Evolutionary conservation across 2,888 invertebrate genomes (phyloP), one percentile per base, ranked within the genome.

Genomic region (Rotaria socialis): DNA sequence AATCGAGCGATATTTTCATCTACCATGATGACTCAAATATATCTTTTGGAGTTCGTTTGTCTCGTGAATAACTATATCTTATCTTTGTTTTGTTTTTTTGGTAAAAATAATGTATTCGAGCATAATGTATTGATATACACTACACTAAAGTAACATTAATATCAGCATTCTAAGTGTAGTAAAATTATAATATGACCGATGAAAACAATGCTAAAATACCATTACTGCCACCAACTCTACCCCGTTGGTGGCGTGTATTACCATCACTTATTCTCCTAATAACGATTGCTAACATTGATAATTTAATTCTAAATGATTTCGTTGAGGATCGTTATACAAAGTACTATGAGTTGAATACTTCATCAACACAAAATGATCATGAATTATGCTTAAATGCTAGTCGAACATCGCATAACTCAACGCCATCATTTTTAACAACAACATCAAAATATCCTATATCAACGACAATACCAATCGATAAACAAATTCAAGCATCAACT

Each of bases 241-340:
- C 67, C 16, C 35, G 35, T 80, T 80, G 80, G 80, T 80, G 80
- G 80, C 80, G 43, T n/a, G 80, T 80, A 80, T 47, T 80, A 47
- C 80, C 80, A 47, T 14, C 80, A 4, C 24, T 80, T 2, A 2
- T 43, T 11, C 10, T 80, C 47, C 0, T 80, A 47, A 80, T 80
- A 16, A 80, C 47, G n/a, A 80, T 80, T 24, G 0, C 24, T 0
- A 24, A 19, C 10, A 80, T 80, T 24, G 80, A 80, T 80, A 47
- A 14, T 80, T 80, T 80, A 80, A 47, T 47, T 22, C 19, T 80
- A 6, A 80, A 80, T 80, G 80, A 80, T 80, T 80, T 80, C n/a
- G 35, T 80, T 47, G 80, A 80, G n/a, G 24, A 43, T 80, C 80
- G 80, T 47, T 80, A 80, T 80, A 14, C 80, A 47, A 47, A n/a